Evolutionary conservation across 2,888 invertebrate genomes (phyloP), one percentile per base, ranked within the genome.

Genomic region (Steinernema scapterisci): DNA sequence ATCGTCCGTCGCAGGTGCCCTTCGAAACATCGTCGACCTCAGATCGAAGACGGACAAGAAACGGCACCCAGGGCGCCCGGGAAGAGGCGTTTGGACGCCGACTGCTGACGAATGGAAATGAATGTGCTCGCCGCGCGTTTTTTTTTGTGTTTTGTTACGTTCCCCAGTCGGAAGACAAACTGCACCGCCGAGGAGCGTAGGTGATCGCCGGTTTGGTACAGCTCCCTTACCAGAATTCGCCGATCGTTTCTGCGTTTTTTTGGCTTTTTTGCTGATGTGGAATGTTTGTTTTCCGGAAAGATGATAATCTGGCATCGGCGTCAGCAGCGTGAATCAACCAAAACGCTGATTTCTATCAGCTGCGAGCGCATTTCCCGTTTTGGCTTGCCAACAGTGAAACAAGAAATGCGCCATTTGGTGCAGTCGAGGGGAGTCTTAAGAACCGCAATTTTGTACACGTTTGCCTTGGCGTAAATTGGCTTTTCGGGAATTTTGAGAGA

Each of bases 331-430:
- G 63, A 63, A 11, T 63, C 63, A 63, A 31, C 7, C 63, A 5
- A 63, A 63, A 27, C 63, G 31, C 23, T 31, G 63, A 27, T 31
- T 13, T 16, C 31, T 13, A 63, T 63, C 63, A 63, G 63, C 63
- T 63, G 63, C 48, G 16, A 9, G 5, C 38, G 9, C 38, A 9
- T 9, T 38, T 9, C 38, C 9, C 38, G 38, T 6, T 38, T 38
- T n/a, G n/a, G n/a, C n/a, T n/a, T n/a, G n/a, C 48, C 48, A n/a
- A n/a, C 5, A 48, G 48, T 5, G 13, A 19, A 48, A 48, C 48
- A 19, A 19, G 48, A 48, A 48, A 7, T 48, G 7, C 5, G 48
- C 13, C n/a, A 48, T 48, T 48, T 7, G 48, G 48, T 38, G 38
- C 38, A 38, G 38, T 38, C 38, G 38, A 38, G 38, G 38, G 38